Evolutionary conservation across 2,113 vertebrate species (phyloP).

Genomic region (Brienomyrus longianalis): DNA sequence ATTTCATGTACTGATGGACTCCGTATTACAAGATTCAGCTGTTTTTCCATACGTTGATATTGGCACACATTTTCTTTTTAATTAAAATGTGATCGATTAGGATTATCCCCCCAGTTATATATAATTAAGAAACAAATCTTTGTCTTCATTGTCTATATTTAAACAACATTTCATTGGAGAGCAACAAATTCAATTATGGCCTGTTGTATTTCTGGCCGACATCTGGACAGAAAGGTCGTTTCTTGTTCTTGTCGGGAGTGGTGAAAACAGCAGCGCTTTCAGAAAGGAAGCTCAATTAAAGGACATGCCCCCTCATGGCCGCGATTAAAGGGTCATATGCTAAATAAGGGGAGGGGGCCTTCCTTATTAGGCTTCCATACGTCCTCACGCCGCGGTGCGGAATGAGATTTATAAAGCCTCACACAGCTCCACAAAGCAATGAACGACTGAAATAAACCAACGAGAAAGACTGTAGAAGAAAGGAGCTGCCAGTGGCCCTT

Average conservation of each 20-base stretch:
- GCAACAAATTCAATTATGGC: not conserved
- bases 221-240: not conserved
- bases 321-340: conserved; percentile 17
- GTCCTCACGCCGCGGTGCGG: not conserved
- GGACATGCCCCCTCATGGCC: not conserved
- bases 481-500: not conserved
- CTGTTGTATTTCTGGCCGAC: not conserved
- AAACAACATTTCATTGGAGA: not conserved
- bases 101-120: not conserved
- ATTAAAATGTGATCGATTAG: not conserved
- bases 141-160: not conserved
- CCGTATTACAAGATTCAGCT: not conserved
- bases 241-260: not conserved
- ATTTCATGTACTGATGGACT: not conserved
- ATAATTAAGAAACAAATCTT: not conserved
- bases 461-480: not conserved
- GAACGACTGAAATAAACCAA: not conserved
- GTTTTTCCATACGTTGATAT: not conserved
- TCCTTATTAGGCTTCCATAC: not conserved
- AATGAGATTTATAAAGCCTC: not conserved
- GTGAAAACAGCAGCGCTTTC: not conserved
- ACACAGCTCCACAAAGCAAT: conserved; percentile 1
- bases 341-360: not conserved
- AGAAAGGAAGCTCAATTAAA: not conserved
- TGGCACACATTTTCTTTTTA: not conserved